Base-by-base conservation (phyloP, 2,797 vertebrate genomes). In the Arrhamphus sclerolepis region DNA sequence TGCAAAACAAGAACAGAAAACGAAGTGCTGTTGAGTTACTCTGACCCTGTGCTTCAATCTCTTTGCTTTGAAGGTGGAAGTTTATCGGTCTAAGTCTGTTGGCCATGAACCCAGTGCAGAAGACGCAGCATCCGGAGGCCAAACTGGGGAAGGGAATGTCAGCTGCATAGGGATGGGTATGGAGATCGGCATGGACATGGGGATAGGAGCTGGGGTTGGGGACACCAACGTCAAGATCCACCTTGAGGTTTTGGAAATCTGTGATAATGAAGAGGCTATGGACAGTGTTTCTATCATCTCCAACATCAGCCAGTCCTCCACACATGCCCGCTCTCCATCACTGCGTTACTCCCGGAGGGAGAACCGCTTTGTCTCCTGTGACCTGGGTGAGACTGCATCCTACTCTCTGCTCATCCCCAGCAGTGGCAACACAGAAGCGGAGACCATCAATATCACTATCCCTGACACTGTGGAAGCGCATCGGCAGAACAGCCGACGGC, bases 381-480 rank as follows among this genome's bases (percentile, higher is more conserved):
- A 99, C 74, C 84, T 99, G 75, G 97, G 94, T 0, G 98, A 99
- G 86, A 96, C 93, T 0, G 98, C 97, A 0, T 98, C 97, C 14
- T 99, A 97, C 83, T 99, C 98, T 0, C 92, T 99, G 82, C 92
- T 98, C 78, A 95, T 99, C 67, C 98, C 98, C 7, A 93, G 93
- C 1, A 84, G 93, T 0, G 92, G 90, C 72, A 93, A 93, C 70
- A 93, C 95, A 0, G 92, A 95, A 48, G 84, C 92, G 0, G 94
- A 96, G 65, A 84, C 81, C 86, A 93, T 99, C 72, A 98, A 96
- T 84, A 98, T 99, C 87, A 95, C 94, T 20, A 99, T 99, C 74
- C 98, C 98, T 0, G 98, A 99, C 91, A 99, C 98, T 0, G 96
- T 99, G 1, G 98, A 99, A 82, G 98, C 96, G 2, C 97, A 99